Conservation (phyloP, 2,888 invertebrate species). For the Agapetus fuscipes region DNA sequence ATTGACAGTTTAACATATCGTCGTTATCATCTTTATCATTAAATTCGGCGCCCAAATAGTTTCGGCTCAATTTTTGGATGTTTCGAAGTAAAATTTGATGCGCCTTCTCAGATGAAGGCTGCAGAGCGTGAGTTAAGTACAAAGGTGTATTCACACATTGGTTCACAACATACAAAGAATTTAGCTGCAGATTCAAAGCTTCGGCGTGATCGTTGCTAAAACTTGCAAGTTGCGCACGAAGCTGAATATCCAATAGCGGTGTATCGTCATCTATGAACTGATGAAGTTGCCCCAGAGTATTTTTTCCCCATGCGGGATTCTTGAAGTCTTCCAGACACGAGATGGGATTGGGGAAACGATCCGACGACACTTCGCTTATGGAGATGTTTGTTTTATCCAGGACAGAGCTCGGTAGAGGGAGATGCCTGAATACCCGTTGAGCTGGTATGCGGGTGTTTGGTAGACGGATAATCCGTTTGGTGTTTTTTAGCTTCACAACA, state of each 20-base stretch:
- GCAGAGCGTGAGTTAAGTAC: too few relatives aligned
- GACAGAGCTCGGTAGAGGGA: constrained; percentile 11
- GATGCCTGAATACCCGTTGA: constrained; percentile 14
- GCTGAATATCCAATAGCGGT: constrained; percentile 18
- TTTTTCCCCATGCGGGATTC: constrained; percentile 14
- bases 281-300: constrained; percentile 11
- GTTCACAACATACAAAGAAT: constrained; percentile 6
- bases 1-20: constrained; percentile 11
- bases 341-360: constrained; percentile 15
- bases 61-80: constrained; percentile 13
- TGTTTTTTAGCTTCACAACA: constrained; percentile 60
- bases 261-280: constrained; percentile 20
- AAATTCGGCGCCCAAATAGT: constrained; percentile 6
- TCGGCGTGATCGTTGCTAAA: constrained; percentile 17
- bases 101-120: too few relatives aligned
- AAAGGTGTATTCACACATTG: background rate
- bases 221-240: constrained; percentile 15
- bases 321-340: constrained; percentile 12
- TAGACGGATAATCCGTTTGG: constrained; percentile 61
- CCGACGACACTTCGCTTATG: constrained; percentile 1
- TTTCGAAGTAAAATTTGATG: constrained; percentile 8
- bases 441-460: constrained; percentile 31
- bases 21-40: constrained; percentile 3
- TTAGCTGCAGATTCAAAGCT: constrained; percentile 17
- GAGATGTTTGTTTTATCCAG: constrained; percentile 6